Conservation (phyloP, 2,113 vertebrate species). For the Notothenia coriiceps region DNA sequence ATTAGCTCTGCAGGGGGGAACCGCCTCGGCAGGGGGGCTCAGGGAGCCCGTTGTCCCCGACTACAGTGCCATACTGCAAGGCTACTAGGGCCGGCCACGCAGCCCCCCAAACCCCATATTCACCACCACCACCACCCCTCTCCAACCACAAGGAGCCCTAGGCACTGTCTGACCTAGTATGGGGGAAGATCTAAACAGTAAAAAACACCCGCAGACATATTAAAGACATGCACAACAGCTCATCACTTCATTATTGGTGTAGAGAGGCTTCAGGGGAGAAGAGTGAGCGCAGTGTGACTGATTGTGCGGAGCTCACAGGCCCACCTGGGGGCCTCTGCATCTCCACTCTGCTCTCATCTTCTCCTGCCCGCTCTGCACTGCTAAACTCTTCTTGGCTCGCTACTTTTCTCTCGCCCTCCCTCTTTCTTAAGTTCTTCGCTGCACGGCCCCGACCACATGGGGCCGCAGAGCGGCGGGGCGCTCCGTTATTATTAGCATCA, state of each 20-base stretch:
- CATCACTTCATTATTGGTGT: slow-evolving; percentile 42
- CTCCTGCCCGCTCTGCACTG: background rate
- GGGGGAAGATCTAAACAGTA: slow-evolving; percentile 9
- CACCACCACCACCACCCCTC: background rate
- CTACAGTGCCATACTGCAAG: slow-evolving; percentile 27
- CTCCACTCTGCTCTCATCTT: slow-evolving; percentile 47
- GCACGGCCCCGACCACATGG: slow-evolving; percentile 44
- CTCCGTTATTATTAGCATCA: slow-evolving; percentile 55
- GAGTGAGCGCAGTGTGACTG: slow-evolving; percentile 52
- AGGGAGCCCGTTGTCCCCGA: slow-evolving; percentile 62
- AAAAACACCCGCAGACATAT: slow-evolving; percentile 3
- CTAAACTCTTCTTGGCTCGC: slow-evolving; percentile 36
- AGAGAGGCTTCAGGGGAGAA: slow-evolving; percentile 19
- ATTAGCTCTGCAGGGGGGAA: slow-evolving; percentile 76
- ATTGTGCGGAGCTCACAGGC: slow-evolving; percentile 49
- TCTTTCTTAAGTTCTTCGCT: slow-evolving; percentile 16
- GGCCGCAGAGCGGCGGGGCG: slow-evolving; percentile 18
- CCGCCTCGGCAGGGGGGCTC: slow-evolving; percentile 50
- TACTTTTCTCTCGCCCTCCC: slow-evolving; percentile 18
- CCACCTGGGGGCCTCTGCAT: slow-evolving; percentile 53
- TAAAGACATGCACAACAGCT: slow-evolving; percentile 35
- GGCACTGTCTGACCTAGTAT: slow-evolving; percentile 52
- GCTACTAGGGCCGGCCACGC: slow-evolving; percentile 1
- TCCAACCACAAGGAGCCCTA: slow-evolving; percentile 12
- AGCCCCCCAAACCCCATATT: background rate